Evolutionary conservation across 2,888 invertebrate species (phyloP).

Genomic region (Petrophora chlorosata): DNA sequence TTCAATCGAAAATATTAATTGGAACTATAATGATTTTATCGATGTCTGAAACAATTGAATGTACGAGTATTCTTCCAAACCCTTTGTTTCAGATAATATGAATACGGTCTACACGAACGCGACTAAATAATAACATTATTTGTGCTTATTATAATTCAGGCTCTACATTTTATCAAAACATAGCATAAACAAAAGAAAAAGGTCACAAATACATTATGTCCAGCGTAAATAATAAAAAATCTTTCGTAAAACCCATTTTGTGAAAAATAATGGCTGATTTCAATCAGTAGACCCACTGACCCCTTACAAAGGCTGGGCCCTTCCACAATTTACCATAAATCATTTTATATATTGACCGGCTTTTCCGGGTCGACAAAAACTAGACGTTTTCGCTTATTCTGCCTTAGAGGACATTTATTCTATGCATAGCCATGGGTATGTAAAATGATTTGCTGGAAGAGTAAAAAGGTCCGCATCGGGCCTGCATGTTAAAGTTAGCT

Average conservation of each 20-base stretch:
- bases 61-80: too few relatives aligned
- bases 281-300: constrained; percentile 22
- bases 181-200: neutral
- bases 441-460: constrained; percentile 1
- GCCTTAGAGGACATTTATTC: constrained; percentile 19
- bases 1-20: too few relatives aligned
- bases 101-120: too few relatives aligned
- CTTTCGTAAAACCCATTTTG: constrained; percentile 16
- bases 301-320: constrained; percentile 14
- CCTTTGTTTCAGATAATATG: too few relatives aligned
- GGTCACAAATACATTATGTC: constrained; percentile 7
- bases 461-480: too few relatives aligned
- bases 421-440: constrained; percentile 3
- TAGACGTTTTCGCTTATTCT: constrained; percentile 22
- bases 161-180: neutral
- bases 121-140: too few relatives aligned
- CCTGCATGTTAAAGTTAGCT: too few relatives aligned
- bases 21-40: too few relatives aligned
- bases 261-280: constrained; percentile 26
- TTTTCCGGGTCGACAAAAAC: constrained; percentile 29
- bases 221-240: constrained; percentile 16
- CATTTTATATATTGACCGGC: constrained; percentile 26
- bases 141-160: too few relatives aligned
- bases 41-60: too few relatives aligned
- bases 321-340: constrained; percentile 27